phyloP scores from a whole-genome alignment of 1,140 invertebrate genomes.

The Bombus ignitus region DNA sequence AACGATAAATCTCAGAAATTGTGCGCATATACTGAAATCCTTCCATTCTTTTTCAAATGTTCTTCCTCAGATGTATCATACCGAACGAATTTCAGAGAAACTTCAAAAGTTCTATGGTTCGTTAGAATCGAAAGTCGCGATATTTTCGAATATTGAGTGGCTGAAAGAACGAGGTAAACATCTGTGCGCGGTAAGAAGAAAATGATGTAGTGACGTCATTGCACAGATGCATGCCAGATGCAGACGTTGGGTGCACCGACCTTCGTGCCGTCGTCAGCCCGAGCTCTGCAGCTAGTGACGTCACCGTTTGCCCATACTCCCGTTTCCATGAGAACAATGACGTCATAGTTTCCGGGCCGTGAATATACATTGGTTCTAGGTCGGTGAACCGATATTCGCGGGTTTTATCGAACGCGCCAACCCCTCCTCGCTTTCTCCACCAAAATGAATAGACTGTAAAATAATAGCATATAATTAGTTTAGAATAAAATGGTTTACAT shows the following conservation, averaged over 20 bases:
- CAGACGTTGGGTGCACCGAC: slow-evolving; percentile 71
- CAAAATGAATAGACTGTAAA: background rate
- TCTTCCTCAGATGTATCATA: background rate
- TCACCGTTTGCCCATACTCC: slow-evolving; percentile 61
- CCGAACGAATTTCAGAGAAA: background rate
- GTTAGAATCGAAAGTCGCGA: background rate
- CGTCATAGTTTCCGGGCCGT: slow-evolving; percentile 61
- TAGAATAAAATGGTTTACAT: no score
- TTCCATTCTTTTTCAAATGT: background rate
- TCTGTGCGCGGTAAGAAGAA: background rate
- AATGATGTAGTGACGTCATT: slow-evolving; percentile 68
- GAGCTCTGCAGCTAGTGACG: slow-evolving; percentile 72
- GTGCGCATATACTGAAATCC: background rate
- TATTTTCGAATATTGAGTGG: slow-evolving; percentile 9
- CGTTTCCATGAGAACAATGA: slow-evolving; percentile 76
- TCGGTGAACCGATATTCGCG: slow-evolving; percentile 40
- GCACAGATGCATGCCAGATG: slow-evolving; percentile 70
- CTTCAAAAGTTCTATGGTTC: background rate
- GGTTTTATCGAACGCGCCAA: slow-evolving; percentile 9
- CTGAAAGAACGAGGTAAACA: background rate
- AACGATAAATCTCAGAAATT: no score
- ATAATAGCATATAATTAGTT: background rate
- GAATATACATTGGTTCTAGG: slow-evolving; percentile 22
- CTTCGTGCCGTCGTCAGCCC: slow-evolving; percentile 54
- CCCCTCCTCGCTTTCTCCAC: no score